Conservation (phyloP, 2,888 invertebrate genomes). For the Falcaria lacertinaria region DNA sequence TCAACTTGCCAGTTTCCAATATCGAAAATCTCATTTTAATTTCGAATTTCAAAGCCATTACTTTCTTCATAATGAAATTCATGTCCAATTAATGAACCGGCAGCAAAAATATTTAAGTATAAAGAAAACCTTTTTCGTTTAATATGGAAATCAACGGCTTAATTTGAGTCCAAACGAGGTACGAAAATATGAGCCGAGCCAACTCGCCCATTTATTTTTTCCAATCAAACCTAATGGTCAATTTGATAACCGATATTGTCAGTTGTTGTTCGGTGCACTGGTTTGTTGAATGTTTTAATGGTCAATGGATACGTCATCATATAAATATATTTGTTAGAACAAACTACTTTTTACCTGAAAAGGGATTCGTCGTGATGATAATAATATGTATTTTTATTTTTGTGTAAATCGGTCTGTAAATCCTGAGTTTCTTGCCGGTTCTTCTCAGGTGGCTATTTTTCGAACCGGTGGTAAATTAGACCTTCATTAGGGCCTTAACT, state of each 20-base stretch:
- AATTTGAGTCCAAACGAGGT: neutral
- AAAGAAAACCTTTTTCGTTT: conserved; percentile 16
- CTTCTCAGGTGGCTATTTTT: too few species aligned
- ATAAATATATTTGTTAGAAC: too few species aligned
- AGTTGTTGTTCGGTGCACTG: neutral
- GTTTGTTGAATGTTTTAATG: neutral
- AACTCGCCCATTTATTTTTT: neutral
- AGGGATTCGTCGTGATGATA: too few species aligned
- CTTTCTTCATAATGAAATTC: conserved; percentile 6
- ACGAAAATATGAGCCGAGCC: neutral
- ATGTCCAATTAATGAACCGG: conserved; percentile 1
- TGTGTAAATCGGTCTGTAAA: too few species aligned
- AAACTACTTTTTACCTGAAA: too few species aligned
- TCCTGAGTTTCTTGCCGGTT: too few species aligned
- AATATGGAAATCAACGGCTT: conserved; percentile 17
- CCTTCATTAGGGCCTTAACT: too few species aligned
- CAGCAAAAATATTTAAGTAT: neutral
- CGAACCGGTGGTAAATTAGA: too few species aligned
- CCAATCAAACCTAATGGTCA: neutral
- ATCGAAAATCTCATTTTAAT: too few species aligned
- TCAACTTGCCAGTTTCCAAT: too few species aligned
- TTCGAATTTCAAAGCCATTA: neutral
- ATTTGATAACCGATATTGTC: neutral
- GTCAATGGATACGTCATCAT: neutral
- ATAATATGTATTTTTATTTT: too few species aligned